Evolutionary conservation across 2,888 invertebrate species (phyloP).

Genomic region (Galeopsomyia nigrocyanea): DNA sequence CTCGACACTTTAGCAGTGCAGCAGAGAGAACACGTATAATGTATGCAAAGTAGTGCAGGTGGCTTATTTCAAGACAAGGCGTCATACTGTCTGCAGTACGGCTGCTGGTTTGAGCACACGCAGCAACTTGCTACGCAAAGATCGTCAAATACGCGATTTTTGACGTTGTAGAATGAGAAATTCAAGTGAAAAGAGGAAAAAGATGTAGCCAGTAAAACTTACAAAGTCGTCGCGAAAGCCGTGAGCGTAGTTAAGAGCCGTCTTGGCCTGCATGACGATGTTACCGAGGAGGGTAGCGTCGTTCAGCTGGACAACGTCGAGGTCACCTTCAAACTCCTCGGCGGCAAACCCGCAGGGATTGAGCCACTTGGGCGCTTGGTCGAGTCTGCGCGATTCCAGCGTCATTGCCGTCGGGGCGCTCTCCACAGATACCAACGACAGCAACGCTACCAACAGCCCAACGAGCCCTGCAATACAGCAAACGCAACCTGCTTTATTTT

Average conservation of each 20-base stretch:
- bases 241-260: constrained; percentile 68
- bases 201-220: constrained; percentile 60
- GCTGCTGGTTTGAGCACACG: too few relatives aligned
- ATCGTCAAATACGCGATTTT: too few relatives aligned
- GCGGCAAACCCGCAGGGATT: constrained; percentile 70
- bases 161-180: too few relatives aligned
- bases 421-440: constrained; percentile 60
- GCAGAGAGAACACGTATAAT: not conserved
- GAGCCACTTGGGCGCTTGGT: constrained; percentile 70
- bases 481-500: constrained; percentile 9
- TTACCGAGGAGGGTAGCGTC: constrained; percentile 67
- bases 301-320: constrained; percentile 61
- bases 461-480: constrained; percentile 61
- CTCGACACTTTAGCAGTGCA: not conserved
- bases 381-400: constrained; percentile 58
- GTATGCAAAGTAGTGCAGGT: constrained; percentile 38
- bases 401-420: constrained; percentile 62
- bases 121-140: too few relatives aligned
- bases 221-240: constrained; percentile 69
- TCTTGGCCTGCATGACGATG: constrained; percentile 68
- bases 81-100: constrained; percentile 42
- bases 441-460: constrained; percentile 61
- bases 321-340: constrained; percentile 60
- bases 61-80: constrained; percentile 38
- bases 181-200: too few relatives aligned